Evolutionary conservation across 2,797 vertebrate species (phyloP).

Genomic region (Holocentrus rufus): DNA sequence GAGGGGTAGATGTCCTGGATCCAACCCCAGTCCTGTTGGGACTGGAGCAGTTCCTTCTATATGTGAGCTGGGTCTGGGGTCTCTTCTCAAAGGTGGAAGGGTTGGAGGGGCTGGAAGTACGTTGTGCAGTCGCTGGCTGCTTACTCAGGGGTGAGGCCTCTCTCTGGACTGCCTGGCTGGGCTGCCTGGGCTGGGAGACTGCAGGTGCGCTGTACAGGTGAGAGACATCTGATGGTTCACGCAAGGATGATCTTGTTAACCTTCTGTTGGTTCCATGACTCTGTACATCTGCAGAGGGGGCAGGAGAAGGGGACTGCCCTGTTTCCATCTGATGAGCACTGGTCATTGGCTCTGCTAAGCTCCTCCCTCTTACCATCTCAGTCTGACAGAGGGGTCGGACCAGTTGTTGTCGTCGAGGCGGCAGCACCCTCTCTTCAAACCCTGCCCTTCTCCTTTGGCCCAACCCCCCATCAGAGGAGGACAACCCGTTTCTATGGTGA

Average conservation of each 20-base stretch:
- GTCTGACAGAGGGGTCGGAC: constrained; percentile 81
- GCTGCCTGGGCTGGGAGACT: constrained; percentile 51
- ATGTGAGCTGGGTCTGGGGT: constrained; percentile 74
- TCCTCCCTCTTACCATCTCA: constrained; percentile 70
- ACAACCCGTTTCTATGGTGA: constrained; percentile 67
- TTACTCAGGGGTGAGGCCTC: constrained; percentile 58
- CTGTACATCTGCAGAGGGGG: constrained; percentile 46
- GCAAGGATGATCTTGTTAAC: constrained; percentile 67
- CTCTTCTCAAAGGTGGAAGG: constrained; percentile 72
- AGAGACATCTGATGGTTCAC: constrained; percentile 76
- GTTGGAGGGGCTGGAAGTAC: constrained; percentile 58
- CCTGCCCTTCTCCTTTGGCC: constrained; percentile 76
- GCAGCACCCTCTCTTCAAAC: constrained; percentile 77
- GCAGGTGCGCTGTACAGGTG: constrained; percentile 65
- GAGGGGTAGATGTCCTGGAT: constrained; percentile 76
- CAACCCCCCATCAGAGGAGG: constrained; percentile 60
- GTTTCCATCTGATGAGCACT: constrained; percentile 50
- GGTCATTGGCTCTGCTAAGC: constrained; percentile 53
- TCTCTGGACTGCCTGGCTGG: constrained; percentile 57
- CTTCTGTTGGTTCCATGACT: constrained; percentile 57
- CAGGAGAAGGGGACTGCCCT: constrained; percentile 25
- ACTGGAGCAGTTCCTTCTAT: constrained; percentile 80
- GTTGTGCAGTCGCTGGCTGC: constrained; percentile 57
- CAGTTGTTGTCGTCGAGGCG: constrained; percentile 80
- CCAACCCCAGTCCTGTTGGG: constrained; percentile 72